Evolutionary conservation across 1,140 invertebrate genomes (phyloP).

Genomic region (Leguminivora glycinivorella): DNA sequence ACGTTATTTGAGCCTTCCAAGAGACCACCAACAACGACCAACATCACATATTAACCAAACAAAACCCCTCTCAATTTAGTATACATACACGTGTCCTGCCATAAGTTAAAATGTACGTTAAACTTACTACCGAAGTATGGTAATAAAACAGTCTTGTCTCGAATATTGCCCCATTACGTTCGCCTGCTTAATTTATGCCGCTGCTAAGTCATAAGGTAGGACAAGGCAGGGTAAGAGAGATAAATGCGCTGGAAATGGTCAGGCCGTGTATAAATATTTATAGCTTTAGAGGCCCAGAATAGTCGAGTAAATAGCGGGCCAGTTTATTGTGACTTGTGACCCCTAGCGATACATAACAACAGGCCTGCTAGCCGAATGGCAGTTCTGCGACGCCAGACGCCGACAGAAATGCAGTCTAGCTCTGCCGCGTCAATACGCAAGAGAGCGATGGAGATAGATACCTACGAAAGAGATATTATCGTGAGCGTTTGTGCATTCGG

Average conservation of each 20-base stretch:
- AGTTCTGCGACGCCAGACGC: too few relatives aligned
- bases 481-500: too few relatives aligned
- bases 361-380: too few relatives aligned
- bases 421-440: too few relatives aligned
- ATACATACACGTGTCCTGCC: conserved; percentile 16
- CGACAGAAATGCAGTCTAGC: too few relatives aligned
- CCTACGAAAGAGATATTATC: too few relatives aligned
- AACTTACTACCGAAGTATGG: conserved; percentile 56
- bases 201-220: conserved; percentile 65
- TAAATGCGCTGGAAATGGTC: conserved; percentile 41
- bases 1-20: too few relatives aligned
- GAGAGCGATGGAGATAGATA: too few relatives aligned
- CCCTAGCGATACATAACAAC: background rate
- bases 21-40: conserved; percentile 33
- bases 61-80: conserved; percentile 4
- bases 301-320: background rate
- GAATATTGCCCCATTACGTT: conserved; percentile 70
- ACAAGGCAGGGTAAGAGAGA: conserved; percentile 45
- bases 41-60: background rate
- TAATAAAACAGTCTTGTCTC: conserved; percentile 69
- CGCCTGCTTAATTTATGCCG: conserved; percentile 66
- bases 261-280: background rate
- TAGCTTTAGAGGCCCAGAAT: background rate
- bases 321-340: background rate
- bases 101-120: conserved; percentile 29